phyloP scores from a whole-genome alignment of 2,113 vertebrate genomes.

The Oncorhynchus kisutch region DNA sequence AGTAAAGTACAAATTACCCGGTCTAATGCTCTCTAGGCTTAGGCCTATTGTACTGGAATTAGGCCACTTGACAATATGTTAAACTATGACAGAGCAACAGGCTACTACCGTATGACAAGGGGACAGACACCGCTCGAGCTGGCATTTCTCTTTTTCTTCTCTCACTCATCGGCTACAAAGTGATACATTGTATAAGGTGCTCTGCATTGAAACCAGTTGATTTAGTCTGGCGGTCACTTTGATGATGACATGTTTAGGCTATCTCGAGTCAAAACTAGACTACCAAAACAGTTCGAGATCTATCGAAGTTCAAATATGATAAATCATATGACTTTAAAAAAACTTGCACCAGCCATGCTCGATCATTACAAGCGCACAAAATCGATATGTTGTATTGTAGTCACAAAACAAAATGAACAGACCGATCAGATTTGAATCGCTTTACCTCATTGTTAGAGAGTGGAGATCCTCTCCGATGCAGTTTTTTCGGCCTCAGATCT shows the following conservation, averaged over 20 bases:
- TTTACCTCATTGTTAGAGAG: constrained; percentile 77
- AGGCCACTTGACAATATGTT: too few relatives aligned
- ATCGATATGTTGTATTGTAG: constrained; percentile 15
- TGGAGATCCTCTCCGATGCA: constrained; percentile 61
- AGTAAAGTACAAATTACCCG: too few relatives aligned
- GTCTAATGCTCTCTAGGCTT: too few relatives aligned
- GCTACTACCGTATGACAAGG: not conserved
- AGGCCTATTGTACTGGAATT: too few relatives aligned
- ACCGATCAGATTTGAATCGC: constrained; percentile 51
- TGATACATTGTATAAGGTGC: not conserved
- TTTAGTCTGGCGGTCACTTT: not conserved
- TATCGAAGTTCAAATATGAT: not conserved
- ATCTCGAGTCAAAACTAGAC: not conserved
- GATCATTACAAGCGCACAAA: not conserved
- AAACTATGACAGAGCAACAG: too few relatives aligned
- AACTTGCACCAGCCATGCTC: not conserved
- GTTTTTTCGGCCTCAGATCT: constrained; percentile 58
- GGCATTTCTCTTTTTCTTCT: not conserved
- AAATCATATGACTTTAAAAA: not conserved
- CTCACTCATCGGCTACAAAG: not conserved
- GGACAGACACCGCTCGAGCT: not conserved
- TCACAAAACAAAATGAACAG: constrained; percentile 44
- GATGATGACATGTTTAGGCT: not conserved
- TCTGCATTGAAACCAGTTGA: not conserved
- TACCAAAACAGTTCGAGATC: not conserved